Evolutionary conservation across 2,113 vertebrate species (phyloP).

Genomic region (Festucalex cinctus): DNA sequence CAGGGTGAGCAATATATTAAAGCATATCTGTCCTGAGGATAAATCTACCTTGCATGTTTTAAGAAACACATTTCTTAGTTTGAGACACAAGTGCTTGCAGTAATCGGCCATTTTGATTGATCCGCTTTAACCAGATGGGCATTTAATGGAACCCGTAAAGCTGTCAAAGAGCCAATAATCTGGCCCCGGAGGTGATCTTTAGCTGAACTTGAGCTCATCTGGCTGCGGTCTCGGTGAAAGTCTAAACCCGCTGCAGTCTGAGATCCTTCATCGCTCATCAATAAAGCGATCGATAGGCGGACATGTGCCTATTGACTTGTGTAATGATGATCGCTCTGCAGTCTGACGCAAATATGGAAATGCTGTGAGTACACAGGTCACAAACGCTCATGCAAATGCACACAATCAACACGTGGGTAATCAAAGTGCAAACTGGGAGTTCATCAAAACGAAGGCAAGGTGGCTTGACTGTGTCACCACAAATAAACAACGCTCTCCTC

Average conservation of each 20-base stretch:
- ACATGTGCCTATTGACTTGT: constrained; percentile 68
- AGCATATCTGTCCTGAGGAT: constrained; percentile 20
- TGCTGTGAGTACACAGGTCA: constrained; percentile 7
- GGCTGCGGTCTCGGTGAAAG: constrained; percentile 57
- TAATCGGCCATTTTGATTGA: constrained; percentile 40
- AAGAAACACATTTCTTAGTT: constrained; percentile 9
- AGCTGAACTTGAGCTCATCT: constrained; percentile 58
- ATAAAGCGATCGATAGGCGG: constrained; percentile 65
- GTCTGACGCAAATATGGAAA: constrained; percentile 20
- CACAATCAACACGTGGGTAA: constrained; percentile 8
- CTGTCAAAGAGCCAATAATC: constrained; percentile 55
- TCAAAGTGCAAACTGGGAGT: constrained; percentile 33
- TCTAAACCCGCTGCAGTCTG: constrained; percentile 57
- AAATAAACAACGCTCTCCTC: constrained; percentile 48
- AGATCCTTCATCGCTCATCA: constrained; percentile 63
- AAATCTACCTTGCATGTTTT: constrained; percentile 22
- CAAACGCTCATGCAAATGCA: constrained; percentile 32
- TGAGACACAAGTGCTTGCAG: not conserved
- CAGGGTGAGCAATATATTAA: constrained; percentile 24
- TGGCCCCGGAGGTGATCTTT: constrained; percentile 60
- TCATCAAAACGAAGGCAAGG: constrained; percentile 5
- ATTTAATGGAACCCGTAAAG: constrained; percentile 48
- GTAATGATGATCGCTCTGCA: constrained; percentile 67
- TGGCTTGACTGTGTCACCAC: constrained; percentile 37
- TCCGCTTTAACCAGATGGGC: constrained; percentile 39